Evolutionary conservation across 2,797 vertebrate species (phyloP), one percentile per base, ranked within the genome.

Genomic region (Notoglanidium macrostoma): DNA sequence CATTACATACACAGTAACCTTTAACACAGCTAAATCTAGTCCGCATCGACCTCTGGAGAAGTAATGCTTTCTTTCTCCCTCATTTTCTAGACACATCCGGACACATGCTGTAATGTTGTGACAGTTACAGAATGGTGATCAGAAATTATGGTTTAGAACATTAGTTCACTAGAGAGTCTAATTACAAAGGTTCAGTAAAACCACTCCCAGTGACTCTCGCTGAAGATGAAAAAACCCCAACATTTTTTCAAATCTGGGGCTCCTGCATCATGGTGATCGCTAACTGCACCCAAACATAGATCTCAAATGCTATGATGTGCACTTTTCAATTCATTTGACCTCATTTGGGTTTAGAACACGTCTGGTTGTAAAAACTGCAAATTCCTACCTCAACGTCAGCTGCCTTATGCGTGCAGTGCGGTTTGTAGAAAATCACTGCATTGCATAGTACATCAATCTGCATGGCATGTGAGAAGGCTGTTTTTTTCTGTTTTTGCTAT

Each of bases 1-100:
- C 97, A 98, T 98, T 96, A 96, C 96, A 95, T 94, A 94, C 87
- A 94, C 92, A 93, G 90, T 95, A 95, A 95, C 94, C 92, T 94
- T 90, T 91, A 85, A 77, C 55, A 67, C 44, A 83, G 32, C 70
- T 76, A 26, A 72, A 46, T 21, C 44, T 77, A 77, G 55, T 74
- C 51, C 54, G 5, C n/a, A 87, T 9, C 5, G 19, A 44, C 78
- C 40, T 23, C 40, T 51, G 14, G 7, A 57, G 65, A 35, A 26
- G 14, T 10, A 67, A 67, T 40, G 29, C 57, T 63, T 49, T 21
- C 29, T 54, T n/a, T 61, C 17, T 8, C 1, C 11, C 21, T 77
- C 15, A 54, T 49, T 35, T 32, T 74, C 19, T 14, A 59, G 32
- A 46, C 55, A 40, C 9, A 57, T 57, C 11, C 12, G 26, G 29